phyloP scores from a whole-genome alignment of 2,797 vertebrate genomes.

The Synaphobranchus kaupii region DNA sequence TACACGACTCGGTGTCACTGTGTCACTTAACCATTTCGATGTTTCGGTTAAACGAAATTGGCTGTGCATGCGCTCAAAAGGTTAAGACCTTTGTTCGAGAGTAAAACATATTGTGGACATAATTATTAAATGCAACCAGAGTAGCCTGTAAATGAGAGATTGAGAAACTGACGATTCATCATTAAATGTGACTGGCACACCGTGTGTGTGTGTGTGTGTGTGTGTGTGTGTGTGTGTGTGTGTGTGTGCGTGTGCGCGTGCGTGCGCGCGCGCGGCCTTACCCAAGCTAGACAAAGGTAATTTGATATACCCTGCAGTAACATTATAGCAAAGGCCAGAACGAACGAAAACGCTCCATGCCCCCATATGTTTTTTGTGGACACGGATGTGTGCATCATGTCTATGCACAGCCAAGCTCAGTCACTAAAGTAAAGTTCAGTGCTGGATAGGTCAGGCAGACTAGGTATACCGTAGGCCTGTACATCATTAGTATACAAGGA shows the following conservation, averaged over 20 bases:
- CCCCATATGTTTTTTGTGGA: background rate
- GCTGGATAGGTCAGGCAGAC: background rate
- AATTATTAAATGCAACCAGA: background rate
- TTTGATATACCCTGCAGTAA: conserved; percentile 61
- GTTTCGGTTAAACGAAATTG: background rate
- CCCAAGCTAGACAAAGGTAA: conserved; percentile 72
- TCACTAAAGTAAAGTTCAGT: background rate
- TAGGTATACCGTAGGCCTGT: background rate
- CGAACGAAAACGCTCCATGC: conserved; percentile 12
- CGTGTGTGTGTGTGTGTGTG: background rate
- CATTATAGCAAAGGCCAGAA: conserved; percentile 57
- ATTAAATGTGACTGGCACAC: background rate
- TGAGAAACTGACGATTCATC: background rate
- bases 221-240: background rate
- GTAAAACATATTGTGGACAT: background rate
- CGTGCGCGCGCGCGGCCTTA: background rate
- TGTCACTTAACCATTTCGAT: background rate
- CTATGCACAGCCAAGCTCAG: background rate
- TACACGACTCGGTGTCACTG: background rate
- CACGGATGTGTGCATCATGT: background rate
- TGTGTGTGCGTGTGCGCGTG: background rate
- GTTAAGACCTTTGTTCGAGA: background rate
- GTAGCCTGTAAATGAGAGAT: background rate
- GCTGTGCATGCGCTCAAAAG: background rate
- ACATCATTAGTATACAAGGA: background rate